Conservation (phyloP, 2,113 vertebrate genomes). For the Gallinago undulata region DNA sequence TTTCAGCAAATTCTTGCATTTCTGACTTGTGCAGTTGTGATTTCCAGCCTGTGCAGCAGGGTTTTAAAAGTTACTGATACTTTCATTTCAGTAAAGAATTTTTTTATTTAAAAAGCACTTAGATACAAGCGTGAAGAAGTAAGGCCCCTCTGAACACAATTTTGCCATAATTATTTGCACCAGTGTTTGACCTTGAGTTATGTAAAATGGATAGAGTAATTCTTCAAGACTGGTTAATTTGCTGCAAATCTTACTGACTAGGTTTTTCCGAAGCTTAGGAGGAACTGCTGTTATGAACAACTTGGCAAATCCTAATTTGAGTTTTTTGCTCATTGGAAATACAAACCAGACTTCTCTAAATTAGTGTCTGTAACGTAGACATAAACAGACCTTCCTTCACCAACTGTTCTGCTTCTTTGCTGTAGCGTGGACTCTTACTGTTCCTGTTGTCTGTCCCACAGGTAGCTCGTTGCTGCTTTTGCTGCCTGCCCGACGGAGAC, state of each 20-base stretch:
- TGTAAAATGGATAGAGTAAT: background rate
- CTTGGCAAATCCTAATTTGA: background rate
- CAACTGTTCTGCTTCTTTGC: background rate
- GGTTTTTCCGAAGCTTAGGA: background rate
- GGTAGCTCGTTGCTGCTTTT: conserved; percentile 96
- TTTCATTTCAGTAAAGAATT: background rate
- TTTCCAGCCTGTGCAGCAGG: background rate
- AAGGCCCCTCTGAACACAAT: background rate
- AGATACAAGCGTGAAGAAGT: background rate
- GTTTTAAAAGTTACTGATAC: background rate
- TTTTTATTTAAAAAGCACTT: background rate
- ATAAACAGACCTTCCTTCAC: background rate
- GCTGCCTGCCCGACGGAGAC: conserved; percentile 79
- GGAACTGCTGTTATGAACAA: background rate
- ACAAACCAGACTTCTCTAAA: background rate
- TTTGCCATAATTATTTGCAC: background rate
- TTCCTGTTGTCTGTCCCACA: conserved; percentile 63
- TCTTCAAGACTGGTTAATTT: background rate
- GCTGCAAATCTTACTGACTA: background rate
- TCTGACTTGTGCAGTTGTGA: background rate
- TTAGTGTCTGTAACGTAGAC: background rate
- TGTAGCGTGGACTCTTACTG: background rate
- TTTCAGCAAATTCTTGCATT: background rate
- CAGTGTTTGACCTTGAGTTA: background rate
- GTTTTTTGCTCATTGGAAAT: background rate